A percentile compares a stretch with the other conserved stretches of the same genome.
These are phyloP conservation scores for Tethea ocularis DNA, from an alignment of 2,888 invertebrate genomes.

Conservation along the genomic window DNA sequence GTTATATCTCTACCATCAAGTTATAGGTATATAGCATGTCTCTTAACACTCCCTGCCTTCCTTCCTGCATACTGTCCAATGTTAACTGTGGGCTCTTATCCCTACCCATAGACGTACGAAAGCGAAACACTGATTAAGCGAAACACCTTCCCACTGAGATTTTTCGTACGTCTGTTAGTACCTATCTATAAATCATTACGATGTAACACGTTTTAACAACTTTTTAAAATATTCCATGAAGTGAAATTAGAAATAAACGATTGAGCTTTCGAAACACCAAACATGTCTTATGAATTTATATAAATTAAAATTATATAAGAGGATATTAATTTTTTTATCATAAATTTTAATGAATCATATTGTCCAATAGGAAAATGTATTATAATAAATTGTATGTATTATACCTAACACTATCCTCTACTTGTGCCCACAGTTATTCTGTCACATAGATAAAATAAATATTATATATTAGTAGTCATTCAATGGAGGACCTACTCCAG, in stretches of 20 bases:
- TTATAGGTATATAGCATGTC: slow-evolving; percentile 9
- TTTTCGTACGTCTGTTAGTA: too few relatives aligned
- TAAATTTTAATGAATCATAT: slow-evolving; percentile 14
- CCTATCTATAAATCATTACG: slow-evolving; percentile 1
- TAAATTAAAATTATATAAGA: slow-evolving; percentile 51
- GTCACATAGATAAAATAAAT: slow-evolving; percentile 33
- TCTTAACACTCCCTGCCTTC: slow-evolving; percentile 45
- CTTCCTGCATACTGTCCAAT: slow-evolving; percentile 51
- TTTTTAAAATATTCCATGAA: slow-evolving; percentile 6
- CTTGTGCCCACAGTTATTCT: slow-evolving; percentile 53
- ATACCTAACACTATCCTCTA: slow-evolving; percentile 32
- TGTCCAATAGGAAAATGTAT: slow-evolving; percentile 23
- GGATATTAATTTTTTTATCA: slow-evolving; percentile 14
- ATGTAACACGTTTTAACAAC: slow-evolving; percentile 9
- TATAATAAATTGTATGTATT: slow-evolving; percentile 2
- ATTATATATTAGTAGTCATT: slow-evolving; percentile 45
- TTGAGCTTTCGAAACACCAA: slow-evolving; percentile 72
- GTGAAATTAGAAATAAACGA: slow-evolving; percentile 26
- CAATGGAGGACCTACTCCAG: slow-evolving; percentile 44
- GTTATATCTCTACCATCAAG: slow-evolving; percentile 32
- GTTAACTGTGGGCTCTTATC: slow-evolving; percentile 59
- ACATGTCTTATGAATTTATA: slow-evolving; percentile 70
- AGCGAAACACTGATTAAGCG: too few relatives aligned
- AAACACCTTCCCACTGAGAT: too few relatives aligned
- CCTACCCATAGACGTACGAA: too few relatives aligned